Evolutionary conservation across 1,140 invertebrate genomes (phyloP).

Genomic region (Acyrthosiphon pisum): DNA sequence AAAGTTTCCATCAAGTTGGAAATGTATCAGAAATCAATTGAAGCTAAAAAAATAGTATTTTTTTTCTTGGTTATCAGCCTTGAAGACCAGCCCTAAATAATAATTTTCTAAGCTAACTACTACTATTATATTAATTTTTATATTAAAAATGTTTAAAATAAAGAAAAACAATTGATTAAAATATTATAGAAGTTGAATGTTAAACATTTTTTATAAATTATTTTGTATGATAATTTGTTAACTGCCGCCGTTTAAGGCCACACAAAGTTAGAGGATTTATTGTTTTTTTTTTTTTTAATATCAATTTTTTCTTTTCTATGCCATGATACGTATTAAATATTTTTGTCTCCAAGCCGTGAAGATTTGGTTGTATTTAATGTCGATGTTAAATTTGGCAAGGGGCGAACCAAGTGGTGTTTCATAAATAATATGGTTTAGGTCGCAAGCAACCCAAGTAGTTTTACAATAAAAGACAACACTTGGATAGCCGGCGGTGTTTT

Average conservation of each 20-base stretch:
- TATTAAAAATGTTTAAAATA: too few relatives aligned
- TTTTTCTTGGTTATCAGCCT: not conserved
- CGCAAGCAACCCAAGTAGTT: not conserved
- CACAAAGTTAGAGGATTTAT: not conserved
- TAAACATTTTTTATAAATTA: too few relatives aligned
- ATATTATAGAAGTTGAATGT: too few relatives aligned
- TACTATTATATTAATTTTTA: not conserved
- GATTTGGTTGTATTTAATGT: not conserved
- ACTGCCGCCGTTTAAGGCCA: too few relatives aligned
- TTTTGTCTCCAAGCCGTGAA: not conserved
- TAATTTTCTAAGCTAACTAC: not conserved
- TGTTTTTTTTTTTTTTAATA: not conserved
- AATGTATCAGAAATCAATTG: not conserved
- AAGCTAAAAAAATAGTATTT: not conserved
- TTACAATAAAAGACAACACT: too few relatives aligned
- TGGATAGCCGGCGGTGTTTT: too few relatives aligned
- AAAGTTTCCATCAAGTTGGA: conserved; percentile 26
- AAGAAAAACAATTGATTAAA: too few relatives aligned
- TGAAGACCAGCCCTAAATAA: not conserved
- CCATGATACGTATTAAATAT: not conserved
- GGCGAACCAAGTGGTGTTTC: too few relatives aligned
- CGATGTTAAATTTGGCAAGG: not conserved
- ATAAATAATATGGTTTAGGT: not conserved
- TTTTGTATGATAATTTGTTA: too few relatives aligned
- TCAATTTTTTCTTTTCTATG: not conserved